Evolutionary conservation across 2,113 vertebrate species (phyloP), one percentile per base, ranked within the genome.

Genomic region (Casuarius casuarius): DNA sequence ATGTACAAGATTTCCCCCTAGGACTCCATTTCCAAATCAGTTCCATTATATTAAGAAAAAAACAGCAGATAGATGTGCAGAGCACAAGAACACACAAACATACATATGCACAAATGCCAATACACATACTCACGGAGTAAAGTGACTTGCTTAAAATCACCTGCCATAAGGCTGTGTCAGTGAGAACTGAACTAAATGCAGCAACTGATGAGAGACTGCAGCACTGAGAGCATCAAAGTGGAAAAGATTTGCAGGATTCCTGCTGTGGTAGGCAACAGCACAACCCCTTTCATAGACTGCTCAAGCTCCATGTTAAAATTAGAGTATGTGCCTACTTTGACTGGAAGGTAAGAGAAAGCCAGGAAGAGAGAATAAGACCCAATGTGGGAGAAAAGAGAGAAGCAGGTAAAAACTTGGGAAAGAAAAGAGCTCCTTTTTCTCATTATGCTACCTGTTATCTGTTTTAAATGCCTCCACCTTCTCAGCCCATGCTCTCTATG

Each of bases 231-330:
- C 91, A 90, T 48, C 84, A 87, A 92, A 89, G 84, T 95, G 81
- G 81, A 96, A 94, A 89, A 87, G 62, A 95, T 95, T 92, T 94
- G 38, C 62, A 73, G 0, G 0, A 23, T 62, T 89, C 78, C 87
- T 79, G 89, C 93, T 92, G 94, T 79, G 91, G 38, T 65, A 87
- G 61, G 70, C 67, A 95, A 95, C 38, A n/a, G 58, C 38, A 73
- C 44, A 58, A 73, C 35, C 28, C 58, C 74, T 82, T 92, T 84
- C 61, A 79, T 58, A 84, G 92, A 84, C 35, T 62, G 58, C 65
- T 91, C 87, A 83, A 91, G 44, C 8, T 66, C 44, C 33, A 5
- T 79, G 33, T 70, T 79, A 82, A 74, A 62, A 85, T 89, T 49
- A 80, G 59, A 67, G 68, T 70, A 91, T 80, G 58, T 72, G 26